Evolutionary conservation across 2,888 invertebrate species (phyloP).

Genomic region (Sphecodes monilicornis): DNA sequence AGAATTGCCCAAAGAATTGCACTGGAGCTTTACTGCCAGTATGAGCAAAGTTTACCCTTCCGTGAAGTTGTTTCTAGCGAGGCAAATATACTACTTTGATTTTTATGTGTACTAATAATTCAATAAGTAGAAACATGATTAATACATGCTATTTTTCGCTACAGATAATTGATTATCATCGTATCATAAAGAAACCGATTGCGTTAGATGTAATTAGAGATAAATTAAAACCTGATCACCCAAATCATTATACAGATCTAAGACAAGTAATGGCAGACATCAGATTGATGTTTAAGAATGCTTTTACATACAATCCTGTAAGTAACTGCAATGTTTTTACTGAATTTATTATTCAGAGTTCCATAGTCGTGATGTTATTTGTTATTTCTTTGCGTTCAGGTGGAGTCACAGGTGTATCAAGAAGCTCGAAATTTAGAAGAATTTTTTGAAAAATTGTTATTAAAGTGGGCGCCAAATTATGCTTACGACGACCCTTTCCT

Average conservation of each 20-base stretch:
- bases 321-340: conserved; percentile 80
- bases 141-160: conserved; percentile 49
- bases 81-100: conserved; percentile 84
- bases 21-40: conserved; percentile 96
- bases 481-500: conserved; percentile 86
- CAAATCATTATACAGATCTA: conserved; percentile 90
- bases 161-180: conserved; percentile 89
- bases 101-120: conserved; percentile 4
- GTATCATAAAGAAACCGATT: conserved; percentile 91
- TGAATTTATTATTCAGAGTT: not conserved
- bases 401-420: conserved; percentile 90
- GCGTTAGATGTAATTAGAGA: conserved; percentile 93
- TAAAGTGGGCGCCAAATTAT: conserved; percentile 93
- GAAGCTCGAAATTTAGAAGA: conserved; percentile 93
- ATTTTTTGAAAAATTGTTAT: conserved; percentile 93
- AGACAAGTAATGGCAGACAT: conserved; percentile 93
- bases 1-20: conserved; percentile 93
- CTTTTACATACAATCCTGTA: conserved; percentile 93
- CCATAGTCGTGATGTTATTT: not conserved
- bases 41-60: conserved; percentile 94
- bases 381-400: conserved; percentile 84
- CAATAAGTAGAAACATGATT: conserved; percentile 13
- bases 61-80: conserved; percentile 93
- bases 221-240: conserved; percentile 90
- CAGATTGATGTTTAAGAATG: conserved; percentile 94